Percentiles rank a stretch among this genome's conserved stretches.
Conservation (phyloP, 2,888 invertebrate genomes). For the Mystacides longicornis region DNA sequence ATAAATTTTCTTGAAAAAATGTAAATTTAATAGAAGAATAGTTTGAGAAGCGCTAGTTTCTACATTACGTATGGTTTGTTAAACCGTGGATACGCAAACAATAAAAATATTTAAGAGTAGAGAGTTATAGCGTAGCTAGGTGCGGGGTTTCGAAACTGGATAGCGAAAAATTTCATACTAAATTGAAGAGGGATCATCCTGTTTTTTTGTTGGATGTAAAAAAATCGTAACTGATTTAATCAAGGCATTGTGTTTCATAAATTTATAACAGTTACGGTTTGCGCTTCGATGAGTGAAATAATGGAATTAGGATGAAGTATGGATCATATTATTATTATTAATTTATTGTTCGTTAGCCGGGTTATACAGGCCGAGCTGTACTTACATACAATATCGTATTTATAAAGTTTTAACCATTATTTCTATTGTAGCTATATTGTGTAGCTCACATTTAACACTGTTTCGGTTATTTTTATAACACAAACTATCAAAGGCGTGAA, state of each 20-base stretch:
- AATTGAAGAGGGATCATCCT: constrained; percentile 21
- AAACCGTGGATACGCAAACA: constrained; percentile 23
- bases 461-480: constrained; percentile 3
- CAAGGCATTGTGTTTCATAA: constrained; percentile 9
- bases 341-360: too few species aligned
- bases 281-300: constrained; percentile 14
- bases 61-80: constrained; percentile 24
- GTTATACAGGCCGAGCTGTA: too few species aligned
- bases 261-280: constrained; percentile 17
- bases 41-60: neutral
- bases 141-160: constrained; percentile 1
- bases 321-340: constrained; percentile 2
- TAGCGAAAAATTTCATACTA: constrained; percentile 19
- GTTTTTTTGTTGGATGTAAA: constrained; percentile 5
- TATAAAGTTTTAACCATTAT: neutral
- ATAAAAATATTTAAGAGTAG: constrained; percentile 9
- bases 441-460: neutral
- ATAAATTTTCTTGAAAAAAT: too few species aligned
- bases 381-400: neutral
- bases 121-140: neutral
- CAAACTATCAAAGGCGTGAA: neutral
- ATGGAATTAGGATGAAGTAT: constrained; percentile 13
- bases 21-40: too few species aligned
- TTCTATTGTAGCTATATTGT: neutral
- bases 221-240: constrained; percentile 7